Base-by-base conservation (phyloP, 2,888 invertebrate species). In the Dorcus parallelipipedus region DNA sequence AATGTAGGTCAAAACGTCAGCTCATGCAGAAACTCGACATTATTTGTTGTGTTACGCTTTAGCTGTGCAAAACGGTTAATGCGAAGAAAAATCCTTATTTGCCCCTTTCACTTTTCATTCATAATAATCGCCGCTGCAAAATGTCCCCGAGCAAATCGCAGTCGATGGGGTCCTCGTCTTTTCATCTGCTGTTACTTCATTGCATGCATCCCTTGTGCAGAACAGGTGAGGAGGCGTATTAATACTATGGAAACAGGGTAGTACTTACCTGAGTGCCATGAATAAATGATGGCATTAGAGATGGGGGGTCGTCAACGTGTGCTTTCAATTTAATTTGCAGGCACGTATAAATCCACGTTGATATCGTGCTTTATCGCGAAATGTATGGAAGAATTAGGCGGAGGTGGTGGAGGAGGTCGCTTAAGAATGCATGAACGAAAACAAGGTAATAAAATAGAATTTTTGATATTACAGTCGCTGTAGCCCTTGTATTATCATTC, bases 261-360 rank as follows among this genome's bases (percentile, higher is more conserved):
- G 45, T 45, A 17, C 45, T 45, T 45, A 59, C 59, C 59, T 59
- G 56, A 80, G 68, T 66, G 67, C 68, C 66, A 69, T 71, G 69
- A 71, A 71, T 72, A 71, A 71, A 69, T 71, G 75, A 53, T 85
- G 84, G 80, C 85, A 85, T 76, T 86, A 86, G 75, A 86, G 85
- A 71, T 70, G 67, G 67, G 26, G 64, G 68, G 67, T 69, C 70
- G 70, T 71, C 71, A 69, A 66, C 67, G 68, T 65, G 64, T 60
- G 64, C 63, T 67, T 68, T 65, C 67, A 62, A 66, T 65, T 69
- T 64, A 65, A 65, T 66, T 66, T 64, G 58, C 61, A 55, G 61
- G 62, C 43, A 49, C 50, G 53, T 53, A 60, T 56, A 56, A 56
- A 60, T 56, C 56, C 45, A 60, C 53, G 20, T 45, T 45, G 23